Base-by-base conservation (phyloP, 2,113 vertebrate species). In the Gavia stellata region DNA sequence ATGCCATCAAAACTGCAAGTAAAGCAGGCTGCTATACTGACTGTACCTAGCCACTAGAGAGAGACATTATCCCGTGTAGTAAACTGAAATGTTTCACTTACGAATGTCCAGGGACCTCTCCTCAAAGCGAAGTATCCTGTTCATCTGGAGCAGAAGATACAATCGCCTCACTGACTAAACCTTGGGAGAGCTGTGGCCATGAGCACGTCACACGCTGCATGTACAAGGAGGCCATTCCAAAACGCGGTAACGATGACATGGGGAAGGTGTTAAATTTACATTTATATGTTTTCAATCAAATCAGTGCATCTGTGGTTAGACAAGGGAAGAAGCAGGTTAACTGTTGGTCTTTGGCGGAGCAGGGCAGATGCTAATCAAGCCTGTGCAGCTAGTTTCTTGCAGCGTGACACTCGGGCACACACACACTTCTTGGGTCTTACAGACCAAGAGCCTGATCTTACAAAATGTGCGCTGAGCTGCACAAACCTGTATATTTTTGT, bases 41-140 rank as follows among this genome's bases (percentile, higher is more conserved):
- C 95, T 96, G 85, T 90, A 93, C 96, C 95, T 97, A 94, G 80
- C 96, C 96, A 96, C 96, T 97, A 97, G 96, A 97, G 96, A 96
- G 96, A 97, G 96, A 97, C 96, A 95, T 97, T 81, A 93, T 96
- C 93, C 96, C 78, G 73, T 42, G 85, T 26, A 95, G 94, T 82
- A 88, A 93, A 90, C 78, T 29, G 62, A 72, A 96, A 61, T 53
- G 90, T 82, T 96, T 86, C 78, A 50, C 78, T 87, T 49, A 45
- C 12, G 5, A 12, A 42, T 14, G n/a, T 47, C 80, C 65, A 42
- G 55, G 44, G 50, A 78, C 47, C 80, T 92, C 81, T 62, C 40
- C 58, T 88, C 29, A n/a, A 55, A 83, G 79, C 1, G 2, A 65
- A 62, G 19, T 10, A 7, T 8, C 71, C 73, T 47, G n/a, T 38